phyloP scores from a whole-genome alignment of 1,140 invertebrate genomes.

The Bombus pyrosoma region DNA sequence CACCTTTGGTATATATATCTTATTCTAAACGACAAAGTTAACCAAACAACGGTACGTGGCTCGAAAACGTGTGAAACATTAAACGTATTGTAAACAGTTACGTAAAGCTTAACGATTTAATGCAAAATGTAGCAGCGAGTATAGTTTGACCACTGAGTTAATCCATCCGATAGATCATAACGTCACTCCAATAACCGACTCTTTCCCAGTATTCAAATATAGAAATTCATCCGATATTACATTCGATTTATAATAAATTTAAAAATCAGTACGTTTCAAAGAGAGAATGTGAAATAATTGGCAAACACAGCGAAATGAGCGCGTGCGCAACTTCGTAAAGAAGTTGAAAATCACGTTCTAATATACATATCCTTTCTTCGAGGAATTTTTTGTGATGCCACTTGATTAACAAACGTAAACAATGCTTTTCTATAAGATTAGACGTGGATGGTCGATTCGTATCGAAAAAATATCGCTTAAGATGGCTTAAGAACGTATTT shows the following conservation, averaged over 20 bases:
- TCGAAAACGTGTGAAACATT: background rate
- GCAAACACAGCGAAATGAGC: background rate
- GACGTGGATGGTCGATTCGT: background rate
- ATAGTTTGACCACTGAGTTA: background rate
- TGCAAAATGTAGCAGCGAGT: too few species aligned
- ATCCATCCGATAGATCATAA: background rate
- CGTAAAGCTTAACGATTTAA: background rate
- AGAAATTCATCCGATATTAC: background rate
- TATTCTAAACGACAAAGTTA: too few species aligned
- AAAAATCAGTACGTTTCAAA: background rate
- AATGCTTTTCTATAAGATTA: background rate
- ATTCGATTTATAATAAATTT: background rate
- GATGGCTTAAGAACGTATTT: slow-evolving; percentile 17
- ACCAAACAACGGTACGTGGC: background rate
- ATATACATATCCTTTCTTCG: background rate
- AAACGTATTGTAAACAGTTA: background rate
- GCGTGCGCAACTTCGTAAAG: slow-evolving; percentile 2
- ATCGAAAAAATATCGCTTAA: slow-evolving; percentile 13
- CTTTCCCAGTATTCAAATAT: background rate
- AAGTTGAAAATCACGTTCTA: slow-evolving; percentile 12
- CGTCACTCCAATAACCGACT: background rate
- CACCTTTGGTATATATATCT: background rate
- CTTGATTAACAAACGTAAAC: background rate
- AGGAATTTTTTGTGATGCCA: background rate
- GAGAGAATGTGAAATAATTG: background rate